A percentile compares a stretch with the other conserved stretches of the same genome.
phyloP scores from a whole-genome alignment of 2,797 vertebrate genomes.

The Acrossocheilus fasciatus region DNA sequence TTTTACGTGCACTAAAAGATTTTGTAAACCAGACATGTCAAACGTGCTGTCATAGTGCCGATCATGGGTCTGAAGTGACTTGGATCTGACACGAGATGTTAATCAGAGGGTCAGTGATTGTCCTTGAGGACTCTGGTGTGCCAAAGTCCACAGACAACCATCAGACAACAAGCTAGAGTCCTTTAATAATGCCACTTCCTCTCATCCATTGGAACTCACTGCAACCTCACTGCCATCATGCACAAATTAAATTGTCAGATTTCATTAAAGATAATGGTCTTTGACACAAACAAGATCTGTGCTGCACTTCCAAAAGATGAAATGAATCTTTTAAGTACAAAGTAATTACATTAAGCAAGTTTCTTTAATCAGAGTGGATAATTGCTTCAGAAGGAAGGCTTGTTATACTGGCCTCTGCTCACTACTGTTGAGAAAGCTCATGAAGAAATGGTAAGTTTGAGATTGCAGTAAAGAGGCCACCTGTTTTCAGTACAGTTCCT shows the following conservation, averaged over 20 bases:
- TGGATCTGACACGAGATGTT: conserved; percentile 12
- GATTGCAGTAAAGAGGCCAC: neutral
- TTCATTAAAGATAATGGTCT: conserved; percentile 77
- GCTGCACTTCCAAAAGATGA: conserved; percentile 71
- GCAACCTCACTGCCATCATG: conserved; percentile 42
- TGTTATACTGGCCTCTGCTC: conserved; percentile 58
- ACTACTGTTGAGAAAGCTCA: neutral
- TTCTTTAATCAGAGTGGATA: conserved; percentile 76
- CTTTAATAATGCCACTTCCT: conserved; percentile 27
- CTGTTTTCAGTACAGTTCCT: neutral
- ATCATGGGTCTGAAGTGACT: neutral
- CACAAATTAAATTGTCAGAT: conserved; percentile 71
- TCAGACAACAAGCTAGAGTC: conserved; percentile 17
- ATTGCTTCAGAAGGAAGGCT: conserved; percentile 75
- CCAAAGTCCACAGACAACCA: conserved; percentile 14
- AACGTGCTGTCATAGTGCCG: neutral
- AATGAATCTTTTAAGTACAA: conserved; percentile 78
- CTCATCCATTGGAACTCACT: conserved; percentile 55
- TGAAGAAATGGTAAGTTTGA: neutral
- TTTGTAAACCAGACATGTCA: neutral
- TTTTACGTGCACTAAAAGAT: neutral
- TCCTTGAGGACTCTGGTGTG: neutral
- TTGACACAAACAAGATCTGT: conserved; percentile 70
- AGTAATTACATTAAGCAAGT: conserved; percentile 78
- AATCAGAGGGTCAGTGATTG: conserved; percentile 14